Evolutionary conservation across 2,888 invertebrate genomes (phyloP), one percentile per base, ranked within the genome.

Genomic region (Amphipyra berbera): DNA sequence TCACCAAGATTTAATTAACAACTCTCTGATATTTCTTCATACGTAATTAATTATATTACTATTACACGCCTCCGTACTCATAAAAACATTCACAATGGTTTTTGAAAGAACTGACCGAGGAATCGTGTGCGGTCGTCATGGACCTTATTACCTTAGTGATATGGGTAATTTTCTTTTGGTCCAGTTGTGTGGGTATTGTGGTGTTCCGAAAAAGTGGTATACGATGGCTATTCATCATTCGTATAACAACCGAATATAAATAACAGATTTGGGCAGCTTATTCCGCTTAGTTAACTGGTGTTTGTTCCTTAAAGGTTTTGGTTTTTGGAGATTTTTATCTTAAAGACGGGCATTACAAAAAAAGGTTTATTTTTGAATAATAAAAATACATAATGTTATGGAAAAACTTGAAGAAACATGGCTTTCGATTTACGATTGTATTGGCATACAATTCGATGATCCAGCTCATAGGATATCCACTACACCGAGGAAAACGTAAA

Each of bases 161-260:
- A 84, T 58, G 57, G 70, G 62, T 55, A 5, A 52, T 52, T 72
- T 79, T 81, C 0, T 50, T 12, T 52, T 68, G 50, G 8, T 46
- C 6, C 0, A 42, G 55, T 35, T 44, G 13, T 30, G 21, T 30
- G 1, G 9, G 9, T 56, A 46, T 54, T 44, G n/a, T 61, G 40
- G 68, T 54, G n/a, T 45, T 61, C 49, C 58, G 48, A 55, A 80
- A 78, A 79, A 78, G 78, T 73, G 68, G 75, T 79, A 78, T 79
- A 84, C 79, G 81, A 82, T 68, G 76, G 79, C 82, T 81, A 89
- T 91, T 84, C 87, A 90, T 91, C 91, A 91, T 89, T 85, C 76
- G 67, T 81, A 86, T 85, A 87, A 88, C 85, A 88, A 85, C 84
- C 72, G 78, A 85, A 82, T 84, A 88, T 91, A 89, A 92, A 91